These are phyloP conservation scores for Stenodema calcarata DNA, from an alignment of 2,888 invertebrate genomes.

Conservation along the genomic window DNA sequence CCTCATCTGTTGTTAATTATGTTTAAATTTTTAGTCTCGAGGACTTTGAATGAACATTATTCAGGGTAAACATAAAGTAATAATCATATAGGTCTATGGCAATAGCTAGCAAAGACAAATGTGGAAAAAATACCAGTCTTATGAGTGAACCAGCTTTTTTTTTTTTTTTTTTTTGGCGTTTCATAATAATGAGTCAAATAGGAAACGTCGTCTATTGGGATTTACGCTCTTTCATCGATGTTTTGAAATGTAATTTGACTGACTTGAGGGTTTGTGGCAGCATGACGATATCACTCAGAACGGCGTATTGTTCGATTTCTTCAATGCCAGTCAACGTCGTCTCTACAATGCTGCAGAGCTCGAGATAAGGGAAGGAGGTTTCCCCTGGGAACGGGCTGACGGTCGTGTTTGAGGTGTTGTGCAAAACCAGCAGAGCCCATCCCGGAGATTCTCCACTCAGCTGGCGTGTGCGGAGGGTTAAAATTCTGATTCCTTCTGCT, in stretches of 20 bases:
- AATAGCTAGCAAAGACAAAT: no score
- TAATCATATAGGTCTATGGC: no score
- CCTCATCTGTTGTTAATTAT: no score
- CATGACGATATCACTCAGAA: background rate
- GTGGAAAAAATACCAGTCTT: no score
- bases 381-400: background rate
- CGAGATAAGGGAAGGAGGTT: background rate
- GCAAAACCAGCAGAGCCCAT: background rate
- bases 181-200: no score
- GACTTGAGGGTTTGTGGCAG: background rate
- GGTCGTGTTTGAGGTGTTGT: background rate
- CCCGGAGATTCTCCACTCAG: background rate
- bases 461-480: background rate
- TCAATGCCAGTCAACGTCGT: background rate
- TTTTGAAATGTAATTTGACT: constrained; percentile 6
- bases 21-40: no score
- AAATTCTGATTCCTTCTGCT: background rate
- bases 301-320: background rate
- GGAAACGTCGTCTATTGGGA: no score
- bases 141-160: no score
- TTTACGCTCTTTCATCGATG: background rate
- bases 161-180: no score
- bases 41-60: no score
- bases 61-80: no score
- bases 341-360: background rate